Conservation (phyloP, 2,113 vertebrate genomes). For the Struthidea cinerea region DNA sequence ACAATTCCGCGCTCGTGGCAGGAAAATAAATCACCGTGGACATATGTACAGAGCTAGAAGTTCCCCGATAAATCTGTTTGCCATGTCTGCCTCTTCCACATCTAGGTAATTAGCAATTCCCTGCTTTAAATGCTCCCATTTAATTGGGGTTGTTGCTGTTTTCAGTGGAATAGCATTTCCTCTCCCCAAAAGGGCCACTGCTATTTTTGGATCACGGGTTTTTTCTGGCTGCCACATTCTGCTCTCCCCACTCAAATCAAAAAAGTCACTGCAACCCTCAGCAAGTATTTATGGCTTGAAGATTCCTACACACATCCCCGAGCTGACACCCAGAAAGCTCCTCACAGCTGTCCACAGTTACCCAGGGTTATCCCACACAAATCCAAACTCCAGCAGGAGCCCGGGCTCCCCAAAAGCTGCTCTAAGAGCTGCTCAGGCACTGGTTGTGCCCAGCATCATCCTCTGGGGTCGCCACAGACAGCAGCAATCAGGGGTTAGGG, state of each 20-base stretch:
- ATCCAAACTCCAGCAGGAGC: neutral
- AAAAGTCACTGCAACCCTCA: constrained; percentile 26
- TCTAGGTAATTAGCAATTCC: constrained; percentile 20
- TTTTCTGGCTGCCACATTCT: constrained; percentile 44
- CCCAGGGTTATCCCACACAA: neutral
- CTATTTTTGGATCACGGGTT: neutral
- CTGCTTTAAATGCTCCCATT: neutral
- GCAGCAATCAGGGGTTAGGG: neutral
- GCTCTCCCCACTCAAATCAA: constrained; percentile 24
- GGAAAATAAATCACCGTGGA: constrained; percentile 23
- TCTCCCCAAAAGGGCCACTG: constrained; percentile 31
- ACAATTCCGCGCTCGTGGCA: neutral
- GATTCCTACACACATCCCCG: constrained; percentile 18
- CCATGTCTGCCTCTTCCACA: neutral
- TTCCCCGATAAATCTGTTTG: constrained; percentile 38
- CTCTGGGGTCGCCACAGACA: neutral
- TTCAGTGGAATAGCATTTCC: constrained; percentile 16
- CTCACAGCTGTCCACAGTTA: neutral
- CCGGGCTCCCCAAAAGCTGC: neutral
- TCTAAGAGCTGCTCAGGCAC: neutral
- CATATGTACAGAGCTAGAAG: constrained; percentile 13
- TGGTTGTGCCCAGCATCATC: neutral
- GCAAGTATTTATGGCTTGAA: constrained; percentile 38
- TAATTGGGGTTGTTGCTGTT: constrained; percentile 41
- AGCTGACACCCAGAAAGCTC: neutral